These are phyloP conservation scores for Hexactinellida sp. DNA, from an alignment of 37 sponge, comb jelly and placozoan species.

Conservation along the genomic window DNA sequence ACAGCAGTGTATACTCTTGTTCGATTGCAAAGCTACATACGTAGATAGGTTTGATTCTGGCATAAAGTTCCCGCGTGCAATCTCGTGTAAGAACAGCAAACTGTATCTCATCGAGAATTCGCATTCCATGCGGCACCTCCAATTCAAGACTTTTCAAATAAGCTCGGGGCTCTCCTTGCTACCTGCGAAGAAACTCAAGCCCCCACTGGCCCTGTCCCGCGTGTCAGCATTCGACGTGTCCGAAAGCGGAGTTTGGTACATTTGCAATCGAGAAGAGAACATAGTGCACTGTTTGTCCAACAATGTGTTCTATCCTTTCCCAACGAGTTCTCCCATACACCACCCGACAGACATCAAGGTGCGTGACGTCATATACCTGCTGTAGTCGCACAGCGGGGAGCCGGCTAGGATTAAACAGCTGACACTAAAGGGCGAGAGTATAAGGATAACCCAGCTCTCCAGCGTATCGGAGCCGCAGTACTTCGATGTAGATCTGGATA, in stretches of 20 bases:
- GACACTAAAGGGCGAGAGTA: neutral
- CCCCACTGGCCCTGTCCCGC: neutral
- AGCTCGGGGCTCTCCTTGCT: neutral
- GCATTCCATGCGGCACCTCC: neutral
- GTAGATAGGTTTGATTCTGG: neutral
- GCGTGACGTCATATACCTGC: neutral
- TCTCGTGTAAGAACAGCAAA: neutral
- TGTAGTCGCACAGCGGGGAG: neutral
- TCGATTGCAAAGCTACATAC: neutral
- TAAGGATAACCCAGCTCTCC: neutral
- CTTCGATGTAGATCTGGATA: neutral
- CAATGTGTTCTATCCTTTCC: neutral
- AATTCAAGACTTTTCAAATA: neutral
- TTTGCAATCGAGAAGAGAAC: neutral
- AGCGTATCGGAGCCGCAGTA: neutral
- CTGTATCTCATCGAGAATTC: conserved; percentile 1
- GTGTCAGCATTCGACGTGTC: neutral
- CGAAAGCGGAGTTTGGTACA: neutral
- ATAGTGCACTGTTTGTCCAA: neutral
- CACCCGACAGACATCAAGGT: neutral
- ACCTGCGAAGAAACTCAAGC: neutral
- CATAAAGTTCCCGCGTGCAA: neutral
- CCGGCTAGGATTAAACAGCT: neutral
- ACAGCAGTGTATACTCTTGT: neutral
- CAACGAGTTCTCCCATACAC: neutral